Base-by-base conservation (phyloP, 1,140 invertebrate species). In the Homarus americanus region DNA sequence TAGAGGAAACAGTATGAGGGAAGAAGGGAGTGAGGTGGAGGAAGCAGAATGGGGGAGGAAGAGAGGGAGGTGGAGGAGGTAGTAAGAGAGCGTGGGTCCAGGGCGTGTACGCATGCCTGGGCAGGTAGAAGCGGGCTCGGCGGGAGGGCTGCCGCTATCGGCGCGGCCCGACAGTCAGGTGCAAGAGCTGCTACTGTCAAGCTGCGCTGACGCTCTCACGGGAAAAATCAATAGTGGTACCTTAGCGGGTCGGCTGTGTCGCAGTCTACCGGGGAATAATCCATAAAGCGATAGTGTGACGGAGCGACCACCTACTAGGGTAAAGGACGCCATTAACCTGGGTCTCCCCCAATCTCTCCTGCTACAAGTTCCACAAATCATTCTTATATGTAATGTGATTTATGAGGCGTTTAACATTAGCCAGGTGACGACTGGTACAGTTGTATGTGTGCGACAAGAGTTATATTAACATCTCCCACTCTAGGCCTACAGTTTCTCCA, bases 261-360 rank as follows among this genome's bases (percentile, higher is more conserved):
- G 63, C 63, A 69, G 63, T 69, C 63, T 69, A 69, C n/a, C 63
- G n/a, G 63, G 63, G n/a, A 69, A 69, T 69, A 69, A 69, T 69
- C 63, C 63, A 69, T 69, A 69, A 69, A 69, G 63, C 63, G 63
- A 69, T 69, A 32, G 63, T 69, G 63, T 69, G 3, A 63, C 58
- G 58, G 63, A 32, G n/a, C 17, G 63, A 69, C n/a, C 63, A 7
- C 5, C 63, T 17, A 9, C n/a, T 32, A 28, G n/a, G n/a, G n/a
- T 32, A 7, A 69, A 28, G 63, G n/a, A 69, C n/a, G 63, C 63
- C 63, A 69, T 69, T 69, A 69, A 32, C 58, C 2, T 24, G 2
- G 9, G 20, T 63, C 15, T 63, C 15, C 15, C 44, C 5, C 5
- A 15, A 49, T 0, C 63, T 69, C 63, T 4, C 63, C n/a, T 28